phyloP scores from a whole-genome alignment of 2,888 invertebrate species.

The Conchocele bisecta region DNA sequence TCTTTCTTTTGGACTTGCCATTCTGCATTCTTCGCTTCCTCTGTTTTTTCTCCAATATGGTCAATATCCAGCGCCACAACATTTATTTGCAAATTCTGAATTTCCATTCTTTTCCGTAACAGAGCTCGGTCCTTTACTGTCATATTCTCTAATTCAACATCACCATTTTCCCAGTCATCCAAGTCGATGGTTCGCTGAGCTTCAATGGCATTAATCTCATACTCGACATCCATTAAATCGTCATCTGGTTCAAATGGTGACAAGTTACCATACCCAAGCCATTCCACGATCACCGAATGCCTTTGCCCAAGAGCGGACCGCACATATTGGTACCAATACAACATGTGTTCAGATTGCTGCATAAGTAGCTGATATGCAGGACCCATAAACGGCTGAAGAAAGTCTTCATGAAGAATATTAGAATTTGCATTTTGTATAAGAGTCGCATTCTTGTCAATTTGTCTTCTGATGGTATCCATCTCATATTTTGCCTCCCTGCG shows the following conservation, averaged over 20 bases:
- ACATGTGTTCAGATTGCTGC: conserved; percentile 35
- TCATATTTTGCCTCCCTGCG: conserved; percentile 50
- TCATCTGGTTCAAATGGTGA: conserved; percentile 54
- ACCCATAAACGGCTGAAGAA: conserved; percentile 55
- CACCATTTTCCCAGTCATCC: too few species aligned
- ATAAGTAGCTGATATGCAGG: conserved; percentile 18
- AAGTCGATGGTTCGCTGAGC: conserved; percentile 71
- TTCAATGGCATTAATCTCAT: conserved; percentile 58
- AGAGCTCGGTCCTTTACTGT: too few species aligned
- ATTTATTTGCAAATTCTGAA: too few species aligned
- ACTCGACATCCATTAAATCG: conserved; percentile 57
- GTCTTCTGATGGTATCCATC: conserved; percentile 51
- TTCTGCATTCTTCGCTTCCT: conserved; percentile 17
- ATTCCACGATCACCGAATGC: conserved; percentile 58
- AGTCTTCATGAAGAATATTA: conserved; percentile 68
- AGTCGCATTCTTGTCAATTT: conserved; percentile 59
- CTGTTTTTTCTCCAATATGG: conserved; percentile 26
- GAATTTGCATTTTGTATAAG: conserved; percentile 63
- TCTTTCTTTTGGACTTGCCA: conserved; percentile 40
- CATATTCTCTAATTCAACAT: too few species aligned
- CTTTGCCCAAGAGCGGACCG: conserved; percentile 19
- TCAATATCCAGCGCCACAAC: conserved; percentile 41
- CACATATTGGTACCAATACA: conserved; percentile 35
- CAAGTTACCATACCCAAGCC: conserved; percentile 65
- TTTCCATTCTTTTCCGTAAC: too few species aligned